Evolutionary conservation across 2,888 invertebrate genomes (phyloP), one percentile per base, ranked within the genome.

Genomic region (Heliconius ethilla): DNA sequence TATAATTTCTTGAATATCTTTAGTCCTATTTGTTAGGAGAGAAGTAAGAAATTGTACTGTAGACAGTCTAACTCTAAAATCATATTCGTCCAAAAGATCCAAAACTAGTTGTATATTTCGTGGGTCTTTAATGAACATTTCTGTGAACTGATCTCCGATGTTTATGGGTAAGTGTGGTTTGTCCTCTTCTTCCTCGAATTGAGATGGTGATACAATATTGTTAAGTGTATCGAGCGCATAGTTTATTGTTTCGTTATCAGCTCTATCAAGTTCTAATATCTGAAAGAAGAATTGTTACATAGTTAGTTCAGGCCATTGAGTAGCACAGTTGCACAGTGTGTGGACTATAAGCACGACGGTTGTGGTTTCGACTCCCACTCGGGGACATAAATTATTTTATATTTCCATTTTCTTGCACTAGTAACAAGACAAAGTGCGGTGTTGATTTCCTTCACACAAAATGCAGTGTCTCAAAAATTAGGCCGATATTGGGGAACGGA

Each of bases 71-170:
- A 99, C 98, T 88, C 97, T 96, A 88, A 99, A 99, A 89, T 99
- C 99, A 91, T 98, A 99, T 89, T 99, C 99, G 89, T 99, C 99
- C 70, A 99, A 92, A 79, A 98, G 96, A 78, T 97, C 96, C 83
- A 99, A 92, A 0, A 99, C 95, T 37, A 98, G 90, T 70, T 96
- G 95, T 15, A 99, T 96, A 90, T 98, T 98, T 83, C 98, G 97
- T 29, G 96, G 93, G 84, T 97, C 97, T 90, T 99, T 99, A 55
- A 99, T 97, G 89, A 99, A 99, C 96, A 99, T 99, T 93, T 99
- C 99, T 0, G 99, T 99, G 90, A 99, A 99, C 87, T 98, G 98
- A 87, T 97, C 97, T 1, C 98, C 98, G 40, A 98, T 96, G 88
- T 97, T 97, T 79, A 96, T 95, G 70, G 95, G 95, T 2, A 96